These are phyloP conservation scores for Ceyx cyanopectus DNA, from an alignment of 2,113 vertebrate genomes.

Conservation along the genomic window DNA sequence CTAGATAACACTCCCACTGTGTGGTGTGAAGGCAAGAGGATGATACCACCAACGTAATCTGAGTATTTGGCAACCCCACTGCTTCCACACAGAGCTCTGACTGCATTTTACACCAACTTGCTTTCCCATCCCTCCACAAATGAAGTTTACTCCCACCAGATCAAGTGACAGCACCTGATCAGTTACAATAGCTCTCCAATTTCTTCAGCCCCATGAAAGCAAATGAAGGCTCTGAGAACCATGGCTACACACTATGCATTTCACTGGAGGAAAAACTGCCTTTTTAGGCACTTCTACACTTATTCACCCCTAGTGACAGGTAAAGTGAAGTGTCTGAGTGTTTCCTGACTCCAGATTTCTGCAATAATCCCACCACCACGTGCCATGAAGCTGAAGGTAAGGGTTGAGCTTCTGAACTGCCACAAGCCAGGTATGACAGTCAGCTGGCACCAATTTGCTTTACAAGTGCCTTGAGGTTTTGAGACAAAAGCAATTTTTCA, in stretches of 20 bases:
- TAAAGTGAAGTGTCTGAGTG: neutral
- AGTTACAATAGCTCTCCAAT: neutral
- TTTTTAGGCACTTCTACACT: neutral
- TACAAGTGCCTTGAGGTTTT: neutral
- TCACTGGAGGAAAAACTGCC: neutral
- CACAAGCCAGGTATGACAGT: neutral
- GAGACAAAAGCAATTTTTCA: neutral
- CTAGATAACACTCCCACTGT: neutral
- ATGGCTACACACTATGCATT: neutral
- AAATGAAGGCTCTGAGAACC: neutral
- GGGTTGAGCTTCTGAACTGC: neutral
- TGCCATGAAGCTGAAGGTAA: neutral
- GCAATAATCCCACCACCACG: neutral
- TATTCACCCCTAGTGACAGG: neutral
- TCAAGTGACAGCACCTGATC: neutral
- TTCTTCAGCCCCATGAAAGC: neutral
- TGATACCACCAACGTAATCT: neutral
- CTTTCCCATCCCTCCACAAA: fast-evolving
- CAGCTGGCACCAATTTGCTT: neutral
- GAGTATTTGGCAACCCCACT: neutral
- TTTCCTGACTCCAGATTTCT: neutral
- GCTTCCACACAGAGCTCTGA: neutral
- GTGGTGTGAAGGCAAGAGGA: neutral
- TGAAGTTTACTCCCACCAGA: neutral
- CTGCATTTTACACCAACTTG: neutral